Evolutionary conservation across 2,113 vertebrate genomes (phyloP).

Genomic region (Sander vitreus): DNA sequence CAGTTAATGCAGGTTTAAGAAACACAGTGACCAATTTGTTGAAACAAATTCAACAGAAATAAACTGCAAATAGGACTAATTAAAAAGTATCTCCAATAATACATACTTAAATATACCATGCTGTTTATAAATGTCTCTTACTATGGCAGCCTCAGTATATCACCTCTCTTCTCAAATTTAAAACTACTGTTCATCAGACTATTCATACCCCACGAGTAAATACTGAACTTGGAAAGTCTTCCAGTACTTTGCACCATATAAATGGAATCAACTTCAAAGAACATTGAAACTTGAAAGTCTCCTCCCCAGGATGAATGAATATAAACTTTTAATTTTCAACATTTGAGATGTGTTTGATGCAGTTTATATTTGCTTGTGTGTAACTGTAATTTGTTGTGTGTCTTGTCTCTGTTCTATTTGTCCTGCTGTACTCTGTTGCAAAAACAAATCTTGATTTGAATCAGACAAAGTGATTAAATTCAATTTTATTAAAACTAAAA

Average conservation of each 20-base stretch:
- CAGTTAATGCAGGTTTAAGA: too few species aligned
- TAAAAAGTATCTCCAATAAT: background rate
- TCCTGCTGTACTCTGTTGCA: too few species aligned
- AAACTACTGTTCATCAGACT: too few species aligned
- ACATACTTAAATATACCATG: background rate
- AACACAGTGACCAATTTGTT: too few species aligned
- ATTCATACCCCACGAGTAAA: too few species aligned
- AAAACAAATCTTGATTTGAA: background rate
- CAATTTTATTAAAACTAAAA: background rate
- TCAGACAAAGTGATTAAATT: background rate
- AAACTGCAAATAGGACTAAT: background rate
- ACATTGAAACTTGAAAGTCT: too few species aligned
- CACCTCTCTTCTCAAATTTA: too few species aligned
- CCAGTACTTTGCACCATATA: background rate
- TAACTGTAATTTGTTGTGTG: too few species aligned
- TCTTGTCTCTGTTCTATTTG: background rate
- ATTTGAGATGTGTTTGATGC: background rate
- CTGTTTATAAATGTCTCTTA: background rate
- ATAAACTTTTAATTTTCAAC: background rate
- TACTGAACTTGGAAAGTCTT: background rate
- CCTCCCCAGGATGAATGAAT: too few species aligned
- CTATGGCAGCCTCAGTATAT: background rate
- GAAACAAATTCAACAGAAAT: too few species aligned
- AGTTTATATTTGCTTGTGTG: background rate
- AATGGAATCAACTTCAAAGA: background rate